Percentiles rank a stretch among this genome's conserved stretches.
Evolutionary conservation across 2,113 vertebrate genomes (phyloP).

Genomic region (Channa maculata): DNA sequence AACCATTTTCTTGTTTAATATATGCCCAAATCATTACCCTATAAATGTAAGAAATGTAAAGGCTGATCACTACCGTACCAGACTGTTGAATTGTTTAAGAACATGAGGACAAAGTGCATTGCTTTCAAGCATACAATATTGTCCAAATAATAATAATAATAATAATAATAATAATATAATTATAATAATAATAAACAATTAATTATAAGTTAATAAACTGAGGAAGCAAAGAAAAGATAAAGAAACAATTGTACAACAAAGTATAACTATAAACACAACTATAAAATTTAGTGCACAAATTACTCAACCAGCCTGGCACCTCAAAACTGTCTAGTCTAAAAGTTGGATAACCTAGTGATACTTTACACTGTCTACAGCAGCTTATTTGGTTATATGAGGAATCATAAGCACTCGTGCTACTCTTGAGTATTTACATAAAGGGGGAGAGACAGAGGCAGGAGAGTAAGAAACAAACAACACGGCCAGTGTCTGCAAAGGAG

Average conservation of each 20-base stretch:
- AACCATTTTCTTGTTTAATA: constrained; percentile 19
- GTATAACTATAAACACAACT: neutral
- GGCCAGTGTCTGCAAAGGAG: constrained; percentile 35
- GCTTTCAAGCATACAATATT: neutral
- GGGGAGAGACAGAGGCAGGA: constrained; percentile 33
- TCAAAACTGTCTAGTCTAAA: neutral
- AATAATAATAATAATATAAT: too few relatives aligned
- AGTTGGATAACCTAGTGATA: constrained; percentile 52
- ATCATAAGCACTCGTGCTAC: constrained; percentile 10
- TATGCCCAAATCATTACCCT: constrained; percentile 1
- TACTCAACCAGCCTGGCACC: neutral
- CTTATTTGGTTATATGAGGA: constrained; percentile 43
- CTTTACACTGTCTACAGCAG: constrained; percentile 48
- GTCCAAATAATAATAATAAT: neutral
- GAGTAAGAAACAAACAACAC: constrained; percentile 21
- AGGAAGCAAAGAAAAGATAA: neutral
- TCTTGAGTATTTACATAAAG: constrained; percentile 3
- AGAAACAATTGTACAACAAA: neutral
- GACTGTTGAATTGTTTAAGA: neutral
- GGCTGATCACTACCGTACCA: neutral
- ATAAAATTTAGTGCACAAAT: neutral
- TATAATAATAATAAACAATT: neutral
- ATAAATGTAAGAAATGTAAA: neutral
- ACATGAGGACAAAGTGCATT: neutral
- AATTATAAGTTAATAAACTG: neutral